Percentiles rank a stretch among this genome's conserved stretches.
Conservation (phyloP, 2,797 vertebrate genomes). For the Merluccius polli region DNA sequence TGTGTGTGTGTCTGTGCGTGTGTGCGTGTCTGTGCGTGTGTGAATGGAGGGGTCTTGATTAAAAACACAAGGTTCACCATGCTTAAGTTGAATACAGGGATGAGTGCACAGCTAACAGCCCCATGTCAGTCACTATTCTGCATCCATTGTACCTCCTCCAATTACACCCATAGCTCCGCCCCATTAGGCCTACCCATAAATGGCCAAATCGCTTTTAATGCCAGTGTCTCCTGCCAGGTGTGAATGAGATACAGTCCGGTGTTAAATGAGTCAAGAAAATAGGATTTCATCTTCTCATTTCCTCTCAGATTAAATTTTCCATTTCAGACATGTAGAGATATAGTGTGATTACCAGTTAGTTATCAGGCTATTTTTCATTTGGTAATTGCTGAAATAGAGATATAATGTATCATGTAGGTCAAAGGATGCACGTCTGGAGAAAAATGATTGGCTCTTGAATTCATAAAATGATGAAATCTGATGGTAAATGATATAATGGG, state of each 20-base stretch:
- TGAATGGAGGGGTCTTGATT: not conserved
- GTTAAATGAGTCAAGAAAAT: constrained; percentile 59
- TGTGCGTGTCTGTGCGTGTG: not conserved
- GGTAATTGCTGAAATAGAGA: not conserved
- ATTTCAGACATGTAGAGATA: constrained; percentile 35
- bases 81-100: constrained; percentile 31
- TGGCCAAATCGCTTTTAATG: constrained; percentile 41
- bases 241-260: constrained; percentile 48
- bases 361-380: not conserved
- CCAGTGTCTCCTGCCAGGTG: constrained; percentile 29
- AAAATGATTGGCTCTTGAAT: constrained; percentile 8
- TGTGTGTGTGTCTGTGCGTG: not conserved
- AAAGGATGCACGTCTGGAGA: constrained; percentile 8
- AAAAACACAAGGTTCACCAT: constrained; percentile 7
- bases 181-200: constrained; percentile 32
- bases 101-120: constrained; percentile 34
- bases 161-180: constrained; percentile 46
- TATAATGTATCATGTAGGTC: not conserved
- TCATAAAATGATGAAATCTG: constrained; percentile 28
- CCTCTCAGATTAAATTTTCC: constrained; percentile 54
- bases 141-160: constrained; percentile 52
- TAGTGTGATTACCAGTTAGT: not conserved
- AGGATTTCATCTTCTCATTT: constrained; percentile 60
- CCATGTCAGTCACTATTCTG: constrained; percentile 39
- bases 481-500: constrained; percentile 21